phyloP scores from a whole-genome alignment of 1,140 invertebrate species.

The Aplysia californica region DNA sequence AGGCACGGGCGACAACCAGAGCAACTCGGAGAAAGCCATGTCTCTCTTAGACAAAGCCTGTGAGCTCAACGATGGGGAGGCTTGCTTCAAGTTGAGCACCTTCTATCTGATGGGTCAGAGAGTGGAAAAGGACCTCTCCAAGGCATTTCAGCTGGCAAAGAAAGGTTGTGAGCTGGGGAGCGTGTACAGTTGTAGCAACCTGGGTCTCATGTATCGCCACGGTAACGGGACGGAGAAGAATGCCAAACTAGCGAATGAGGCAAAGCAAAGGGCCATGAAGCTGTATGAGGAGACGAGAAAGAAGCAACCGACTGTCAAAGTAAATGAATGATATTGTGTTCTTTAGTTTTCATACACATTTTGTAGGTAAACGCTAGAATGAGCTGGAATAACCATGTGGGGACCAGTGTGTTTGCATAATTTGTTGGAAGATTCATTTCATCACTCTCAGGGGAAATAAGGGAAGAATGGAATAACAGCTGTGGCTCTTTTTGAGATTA shows the following conservation, averaged over 20 bases:
- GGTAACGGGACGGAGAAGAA: constrained; percentile 78
- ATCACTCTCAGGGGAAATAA: no score
- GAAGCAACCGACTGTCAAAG: constrained; percentile 57
- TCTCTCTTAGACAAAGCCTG: background rate
- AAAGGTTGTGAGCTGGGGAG: constrained; percentile 85
- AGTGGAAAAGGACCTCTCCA: constrained; percentile 74
- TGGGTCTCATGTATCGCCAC: constrained; percentile 82
- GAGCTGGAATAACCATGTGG: no score
- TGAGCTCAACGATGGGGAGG: constrained; percentile 7
- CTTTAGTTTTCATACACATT: no score
- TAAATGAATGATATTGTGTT: constrained; percentile 29
- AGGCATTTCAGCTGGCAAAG: constrained; percentile 80
- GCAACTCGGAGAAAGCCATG: constrained; percentile 2
- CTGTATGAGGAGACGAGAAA: constrained; percentile 75
- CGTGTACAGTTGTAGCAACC: constrained; percentile 86
- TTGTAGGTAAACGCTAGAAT: no score
- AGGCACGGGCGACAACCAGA: background rate
- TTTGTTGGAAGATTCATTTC: no score
- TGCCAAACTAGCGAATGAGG: constrained; percentile 77
- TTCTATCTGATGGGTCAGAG: background rate
- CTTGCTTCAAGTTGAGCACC: constrained; percentile 5
- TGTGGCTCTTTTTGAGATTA: no score
- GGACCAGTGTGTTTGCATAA: no score
- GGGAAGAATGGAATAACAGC: no score
- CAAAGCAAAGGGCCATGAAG: constrained; percentile 77